Evolutionary conservation across 92 coral and sea anemone species (phyloP).

Genomic region (Epizoanthus stellaris): DNA sequence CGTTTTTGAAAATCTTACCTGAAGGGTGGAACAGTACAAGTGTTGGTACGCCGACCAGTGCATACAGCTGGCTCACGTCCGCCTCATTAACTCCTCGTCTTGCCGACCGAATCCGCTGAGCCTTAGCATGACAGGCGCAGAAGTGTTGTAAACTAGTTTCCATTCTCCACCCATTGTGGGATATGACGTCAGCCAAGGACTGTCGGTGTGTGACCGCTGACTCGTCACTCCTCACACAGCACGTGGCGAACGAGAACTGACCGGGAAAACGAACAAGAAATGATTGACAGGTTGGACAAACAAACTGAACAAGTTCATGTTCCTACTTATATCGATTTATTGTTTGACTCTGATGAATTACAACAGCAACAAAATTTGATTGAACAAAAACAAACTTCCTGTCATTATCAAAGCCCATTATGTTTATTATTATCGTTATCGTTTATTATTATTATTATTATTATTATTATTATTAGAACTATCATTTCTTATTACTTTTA

Average conservation of each 20-base stretch:
- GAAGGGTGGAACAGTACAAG: conserved; percentile 72
- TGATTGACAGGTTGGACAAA: no score
- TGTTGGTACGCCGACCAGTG: conserved; percentile 92
- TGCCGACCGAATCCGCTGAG: conserved; percentile 58
- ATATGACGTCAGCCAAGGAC: conserved; percentile 61
- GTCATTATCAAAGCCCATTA: no score
- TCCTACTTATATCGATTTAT: no score
- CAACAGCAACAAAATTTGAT: no score
- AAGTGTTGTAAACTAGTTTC: conserved; percentile 66
- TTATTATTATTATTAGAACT: no score
- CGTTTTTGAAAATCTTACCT: conserved; percentile 54
- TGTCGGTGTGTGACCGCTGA: conserved; percentile 70
- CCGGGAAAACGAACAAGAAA: no score
- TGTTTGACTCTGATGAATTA: no score
- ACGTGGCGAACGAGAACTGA: conserved; percentile 74
- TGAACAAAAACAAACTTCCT: no score
- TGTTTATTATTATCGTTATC: no score
- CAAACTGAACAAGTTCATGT: no score
- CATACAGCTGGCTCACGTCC: conserved; percentile 78
- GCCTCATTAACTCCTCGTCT: conserved; percentile 60
- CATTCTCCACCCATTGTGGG: conserved; percentile 61
- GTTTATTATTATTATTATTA: no score
- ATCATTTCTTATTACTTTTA: no score
- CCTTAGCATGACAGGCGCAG: conserved; percentile 86
- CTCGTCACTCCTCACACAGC: conserved; percentile 90